These are phyloP conservation scores for Threskiornis aethiopicus DNA, from an alignment of 2,797 vertebrate genomes.

Conservation along the genomic window DNA sequence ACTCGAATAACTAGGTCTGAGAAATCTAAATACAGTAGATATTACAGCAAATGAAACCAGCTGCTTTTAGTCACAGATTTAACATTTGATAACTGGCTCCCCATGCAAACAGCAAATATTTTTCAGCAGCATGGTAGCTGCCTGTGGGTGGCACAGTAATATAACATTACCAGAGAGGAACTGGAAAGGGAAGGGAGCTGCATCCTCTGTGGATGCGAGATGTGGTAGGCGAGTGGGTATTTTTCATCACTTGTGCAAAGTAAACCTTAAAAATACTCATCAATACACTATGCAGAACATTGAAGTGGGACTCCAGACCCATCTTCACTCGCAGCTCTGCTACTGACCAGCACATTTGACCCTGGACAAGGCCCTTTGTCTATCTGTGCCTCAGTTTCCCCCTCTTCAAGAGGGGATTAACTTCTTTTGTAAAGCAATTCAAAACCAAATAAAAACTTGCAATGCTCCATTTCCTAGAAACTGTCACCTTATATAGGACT, in stretches of 20 bases:
- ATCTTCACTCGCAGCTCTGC: rapidly evolving
- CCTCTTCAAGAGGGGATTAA: background rate
- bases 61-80: background rate
- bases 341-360: too few relatives aligned
- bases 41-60: background rate
- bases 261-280: background rate
- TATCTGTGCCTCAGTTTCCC: background rate
- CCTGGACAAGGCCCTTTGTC: background rate
- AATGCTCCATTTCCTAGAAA: background rate
- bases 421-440: background rate
- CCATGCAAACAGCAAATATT: background rate
- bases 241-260: background rate
- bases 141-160: conserved; percentile 56
- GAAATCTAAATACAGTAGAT: background rate
- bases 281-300: rapidly evolving
- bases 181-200: background rate
- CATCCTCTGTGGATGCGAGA: rapidly evolving
- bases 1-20: background rate
- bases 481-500: background rate
- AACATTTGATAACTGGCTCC: background rate
- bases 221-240: background rate
- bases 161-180: background rate
- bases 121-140: background rate
- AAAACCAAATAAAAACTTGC: background rate
- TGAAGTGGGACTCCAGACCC: background rate